Evolutionary conservation across 2,797 vertebrate genomes (phyloP).

Genomic region (Numenius phaeopus): DNA sequence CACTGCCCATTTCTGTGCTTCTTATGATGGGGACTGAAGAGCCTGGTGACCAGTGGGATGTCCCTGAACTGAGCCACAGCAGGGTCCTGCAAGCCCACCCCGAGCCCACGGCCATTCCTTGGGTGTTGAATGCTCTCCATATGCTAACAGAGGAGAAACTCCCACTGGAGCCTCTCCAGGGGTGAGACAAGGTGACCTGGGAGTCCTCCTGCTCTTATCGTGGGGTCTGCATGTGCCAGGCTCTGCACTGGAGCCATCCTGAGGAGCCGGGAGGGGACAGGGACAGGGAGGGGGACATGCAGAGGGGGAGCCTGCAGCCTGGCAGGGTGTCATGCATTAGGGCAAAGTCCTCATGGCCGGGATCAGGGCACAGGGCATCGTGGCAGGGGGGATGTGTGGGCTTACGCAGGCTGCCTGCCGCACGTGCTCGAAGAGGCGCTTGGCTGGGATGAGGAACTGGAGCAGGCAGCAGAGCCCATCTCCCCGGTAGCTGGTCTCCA

Average conservation of each 20-base stretch:
- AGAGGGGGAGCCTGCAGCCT: not conserved
- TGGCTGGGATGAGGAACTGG: conserved; percentile 94
- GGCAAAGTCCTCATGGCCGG: fast-evolving
- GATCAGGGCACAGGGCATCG: fast-evolving
- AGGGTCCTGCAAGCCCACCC: not conserved
- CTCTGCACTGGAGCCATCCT: not conserved
- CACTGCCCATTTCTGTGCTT: fast-evolving
- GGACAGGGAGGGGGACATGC: fast-evolving
- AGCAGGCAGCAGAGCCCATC: conserved; percentile 92
- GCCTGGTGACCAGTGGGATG: fast-evolving
- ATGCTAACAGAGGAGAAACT: not conserved
- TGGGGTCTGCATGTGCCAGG: fast-evolving
- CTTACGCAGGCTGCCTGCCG: conserved; percentile 94
- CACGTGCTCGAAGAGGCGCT: conserved; percentile 92
- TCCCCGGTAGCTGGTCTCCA: conserved; percentile 90
- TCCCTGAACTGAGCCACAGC: not conserved
- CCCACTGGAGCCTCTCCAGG: not conserved
- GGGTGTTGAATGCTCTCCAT: fast-evolving
- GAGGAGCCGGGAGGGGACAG: not conserved
- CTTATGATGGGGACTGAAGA: not conserved
- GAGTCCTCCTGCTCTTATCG: not conserved
- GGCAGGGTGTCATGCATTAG: fast-evolving
- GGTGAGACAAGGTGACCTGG: not conserved
- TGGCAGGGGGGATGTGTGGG: not conserved
- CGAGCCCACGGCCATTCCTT: fast-evolving